These are phyloP conservation scores for Alloscopus bannaensis DNA, from an alignment of 2,888 invertebrate species.

Conservation along the genomic window DNA sequence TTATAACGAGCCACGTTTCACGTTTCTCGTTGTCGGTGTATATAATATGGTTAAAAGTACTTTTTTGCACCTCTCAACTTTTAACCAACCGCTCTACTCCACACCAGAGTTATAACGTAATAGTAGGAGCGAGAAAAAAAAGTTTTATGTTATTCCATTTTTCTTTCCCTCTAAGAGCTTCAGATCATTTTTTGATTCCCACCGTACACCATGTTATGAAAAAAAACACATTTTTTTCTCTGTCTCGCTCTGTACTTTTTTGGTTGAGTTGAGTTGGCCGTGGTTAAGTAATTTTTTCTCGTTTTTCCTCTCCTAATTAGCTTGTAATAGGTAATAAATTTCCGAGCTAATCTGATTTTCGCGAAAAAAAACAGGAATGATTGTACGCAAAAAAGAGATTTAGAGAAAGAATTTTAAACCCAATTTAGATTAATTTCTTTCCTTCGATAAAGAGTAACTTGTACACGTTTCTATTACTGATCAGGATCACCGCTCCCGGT, in stretches of 20 bases:
- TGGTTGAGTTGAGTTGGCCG: no score
- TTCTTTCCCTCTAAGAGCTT: constrained; percentile 32
- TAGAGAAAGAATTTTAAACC: not conserved
- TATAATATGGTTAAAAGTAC: constrained; percentile 14
- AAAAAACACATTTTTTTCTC: no score
- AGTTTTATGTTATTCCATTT: no score
- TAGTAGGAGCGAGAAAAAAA: not conserved
- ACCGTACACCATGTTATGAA: constrained; percentile 12
- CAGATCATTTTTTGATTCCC: constrained; percentile 43
- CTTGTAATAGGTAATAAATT: constrained; percentile 67
- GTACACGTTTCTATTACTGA: no score
- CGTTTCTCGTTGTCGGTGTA: no score
- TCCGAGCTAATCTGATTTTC: constrained; percentile 47
- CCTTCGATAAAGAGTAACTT: not conserved
- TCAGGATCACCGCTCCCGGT: no score
- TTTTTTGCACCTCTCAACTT: constrained; percentile 44
- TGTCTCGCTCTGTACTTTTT: not conserved
- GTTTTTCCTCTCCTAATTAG: constrained; percentile 65
- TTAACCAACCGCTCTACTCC: constrained; percentile 49
- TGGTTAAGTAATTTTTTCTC: constrained; percentile 51
- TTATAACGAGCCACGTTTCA: no score
- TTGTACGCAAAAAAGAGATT: not conserved
- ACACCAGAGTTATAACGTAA: constrained; percentile 1
- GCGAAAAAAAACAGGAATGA: constrained; percentile 36
- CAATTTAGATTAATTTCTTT: not conserved